Evolutionary conservation across 1,140 invertebrate species (phyloP).

Genomic region (Drosophila arawakana): DNA sequence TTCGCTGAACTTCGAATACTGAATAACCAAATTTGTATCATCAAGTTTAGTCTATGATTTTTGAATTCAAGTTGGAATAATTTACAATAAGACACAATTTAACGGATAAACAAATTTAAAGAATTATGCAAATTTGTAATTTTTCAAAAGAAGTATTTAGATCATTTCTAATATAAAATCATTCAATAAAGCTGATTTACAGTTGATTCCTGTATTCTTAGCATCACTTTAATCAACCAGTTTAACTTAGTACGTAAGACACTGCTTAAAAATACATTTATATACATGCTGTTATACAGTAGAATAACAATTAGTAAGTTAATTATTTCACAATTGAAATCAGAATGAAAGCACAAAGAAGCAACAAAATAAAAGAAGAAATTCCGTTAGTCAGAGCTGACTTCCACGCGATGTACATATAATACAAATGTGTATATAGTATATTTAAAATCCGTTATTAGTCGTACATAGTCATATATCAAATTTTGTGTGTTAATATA

Average conservation of each 20-base stretch:
- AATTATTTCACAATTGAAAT: slow-evolving; percentile 44
- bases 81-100: too few relatives aligned
- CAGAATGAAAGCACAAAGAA: slow-evolving; percentile 8
- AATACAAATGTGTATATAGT: background rate
- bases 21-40: background rate
- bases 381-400: slow-evolving; percentile 10
- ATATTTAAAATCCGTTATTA: slow-evolving; percentile 11
- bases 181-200: slow-evolving; percentile 3
- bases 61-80: too few relatives aligned
- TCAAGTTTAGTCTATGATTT: background rate
- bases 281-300: slow-evolving; percentile 7
- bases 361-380: slow-evolving; percentile 22
- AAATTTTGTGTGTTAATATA: slow-evolving; percentile 7
- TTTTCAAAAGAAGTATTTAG: too few relatives aligned
- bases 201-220: background rate
- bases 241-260: background rate
- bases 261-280: slow-evolving; percentile 7
- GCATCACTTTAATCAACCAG: background rate
- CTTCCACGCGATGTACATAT: background rate
- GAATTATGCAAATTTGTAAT: background rate
- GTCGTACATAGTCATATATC: slow-evolving; percentile 14
- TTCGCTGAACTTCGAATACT: background rate
- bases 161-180: background rate
- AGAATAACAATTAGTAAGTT: slow-evolving; percentile 22
- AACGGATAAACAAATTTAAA: background rate